A percentile compares a stretch with the other conserved stretches of the same genome.
These are phyloP conservation scores for Hirtodrosophila cameraria DNA, from an alignment of 2,888 invertebrate genomes.

Conservation along the genomic window DNA sequence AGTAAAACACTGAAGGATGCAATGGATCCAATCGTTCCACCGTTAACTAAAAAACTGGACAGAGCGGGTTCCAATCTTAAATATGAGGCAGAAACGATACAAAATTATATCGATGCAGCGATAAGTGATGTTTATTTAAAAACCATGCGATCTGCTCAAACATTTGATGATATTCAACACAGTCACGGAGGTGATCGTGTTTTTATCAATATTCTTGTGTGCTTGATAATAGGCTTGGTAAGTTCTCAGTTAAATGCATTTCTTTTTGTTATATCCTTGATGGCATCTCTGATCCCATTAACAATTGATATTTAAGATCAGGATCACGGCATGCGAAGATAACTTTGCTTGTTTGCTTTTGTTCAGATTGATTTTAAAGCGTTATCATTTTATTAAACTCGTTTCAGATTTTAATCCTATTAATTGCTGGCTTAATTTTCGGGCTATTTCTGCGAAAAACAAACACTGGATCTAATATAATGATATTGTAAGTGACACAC, in stretches of 20 bases:
- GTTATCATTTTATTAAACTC: background rate
- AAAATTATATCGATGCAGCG: background rate
- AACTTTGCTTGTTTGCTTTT: no score
- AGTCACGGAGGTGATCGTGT: slow-evolving; percentile 6
- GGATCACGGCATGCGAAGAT: no score
- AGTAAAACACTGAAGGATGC: background rate
- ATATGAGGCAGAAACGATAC: background rate
- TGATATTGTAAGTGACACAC: slow-evolving; percentile 24
- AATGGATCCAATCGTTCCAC: background rate
- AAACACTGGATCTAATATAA: slow-evolving; percentile 9
- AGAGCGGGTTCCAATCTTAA: background rate
- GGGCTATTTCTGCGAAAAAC: background rate
- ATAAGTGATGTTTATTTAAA: slow-evolving; percentile 16
- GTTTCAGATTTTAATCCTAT: slow-evolving; percentile 13
- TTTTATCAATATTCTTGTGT: slow-evolving; percentile 87
- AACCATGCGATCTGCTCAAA: background rate
- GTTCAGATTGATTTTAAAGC: no score
- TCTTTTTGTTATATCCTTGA: no score
- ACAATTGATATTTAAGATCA: no score
- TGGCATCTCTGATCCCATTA: no score
- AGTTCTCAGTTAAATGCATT: slow-evolving; percentile 32
- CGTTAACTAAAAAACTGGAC: background rate
- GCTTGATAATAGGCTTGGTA: slow-evolving; percentile 88
- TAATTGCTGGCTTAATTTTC: slow-evolving; percentile 1
- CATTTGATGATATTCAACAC: slow-evolving; percentile 20